Percentiles rank a stretch among this genome's conserved stretches.
Conservation (phyloP, 1,140 invertebrate species). For the Tetranychus urticae region DNA sequence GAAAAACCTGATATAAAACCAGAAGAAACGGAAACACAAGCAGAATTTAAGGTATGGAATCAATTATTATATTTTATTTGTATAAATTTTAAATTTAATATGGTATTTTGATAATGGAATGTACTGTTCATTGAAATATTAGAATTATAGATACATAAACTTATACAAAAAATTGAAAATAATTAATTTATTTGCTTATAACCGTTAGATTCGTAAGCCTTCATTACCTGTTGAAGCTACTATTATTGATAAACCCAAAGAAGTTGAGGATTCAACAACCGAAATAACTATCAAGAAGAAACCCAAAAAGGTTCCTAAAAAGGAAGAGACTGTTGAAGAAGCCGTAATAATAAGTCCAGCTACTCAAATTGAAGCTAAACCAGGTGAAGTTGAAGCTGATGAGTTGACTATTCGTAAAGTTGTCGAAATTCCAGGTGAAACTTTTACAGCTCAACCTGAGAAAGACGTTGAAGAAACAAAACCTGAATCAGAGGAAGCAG, state of each 20-base stretch:
- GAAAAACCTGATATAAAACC: not conserved
- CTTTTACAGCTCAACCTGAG: not conserved
- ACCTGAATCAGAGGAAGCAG: not conserved
- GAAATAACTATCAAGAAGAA: conserved; percentile 15
- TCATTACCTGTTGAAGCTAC: not conserved
- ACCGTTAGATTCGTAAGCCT: not conserved
- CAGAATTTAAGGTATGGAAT: not conserved
- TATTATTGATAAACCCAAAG: conserved; percentile 5
- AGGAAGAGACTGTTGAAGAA: conserved; percentile 1
- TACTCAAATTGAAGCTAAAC: conserved; percentile 3
- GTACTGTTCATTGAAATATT: too few species aligned
- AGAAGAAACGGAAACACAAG: conserved; percentile 1
- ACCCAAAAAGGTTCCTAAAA: not conserved
- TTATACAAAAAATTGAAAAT: too few species aligned
- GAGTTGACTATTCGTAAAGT: not conserved
- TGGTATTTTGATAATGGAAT: too few species aligned
- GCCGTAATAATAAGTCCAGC: not conserved
- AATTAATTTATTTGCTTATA: too few species aligned
- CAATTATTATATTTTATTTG: too few species aligned
- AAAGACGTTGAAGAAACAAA: conserved; percentile 3
- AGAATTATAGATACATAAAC: too few species aligned
- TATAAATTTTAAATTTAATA: too few species aligned
- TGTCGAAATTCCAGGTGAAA: not conserved
- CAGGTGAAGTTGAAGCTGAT: not conserved
- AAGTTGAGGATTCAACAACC: conserved; percentile 15